Percentiles rank a stretch among this genome's conserved stretches.
Evolutionary conservation across 2,797 vertebrate species (phyloP).

Genomic region (Scolopax bukidnonensis): DNA sequence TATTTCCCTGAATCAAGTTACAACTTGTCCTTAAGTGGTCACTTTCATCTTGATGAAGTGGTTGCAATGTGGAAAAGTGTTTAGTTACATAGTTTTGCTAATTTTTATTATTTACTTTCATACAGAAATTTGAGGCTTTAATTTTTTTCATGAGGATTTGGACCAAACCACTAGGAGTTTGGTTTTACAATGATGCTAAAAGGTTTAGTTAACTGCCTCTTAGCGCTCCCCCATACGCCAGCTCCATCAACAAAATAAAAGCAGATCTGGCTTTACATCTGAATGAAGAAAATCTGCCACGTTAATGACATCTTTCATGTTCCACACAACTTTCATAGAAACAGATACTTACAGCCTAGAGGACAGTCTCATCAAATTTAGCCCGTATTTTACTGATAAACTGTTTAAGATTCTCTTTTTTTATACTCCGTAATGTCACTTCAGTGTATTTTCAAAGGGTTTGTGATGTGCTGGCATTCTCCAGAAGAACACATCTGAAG

Average conservation of each 20-base stretch:
- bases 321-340: not conserved
- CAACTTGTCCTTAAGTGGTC: not conserved
- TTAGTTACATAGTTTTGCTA: not conserved
- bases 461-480: not conserved
- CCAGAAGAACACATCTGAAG: not conserved
- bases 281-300: not conserved
- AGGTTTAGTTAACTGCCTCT: not conserved
- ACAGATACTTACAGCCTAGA: conserved; percentile 14
- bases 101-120: not conserved
- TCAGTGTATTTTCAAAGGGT: not conserved
- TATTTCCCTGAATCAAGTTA: not conserved
- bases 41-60: not conserved
- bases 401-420: conserved; percentile 32
- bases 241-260: not conserved
- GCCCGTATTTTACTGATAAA: conserved; percentile 1
- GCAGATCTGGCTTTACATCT: not conserved
- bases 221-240: not conserved
- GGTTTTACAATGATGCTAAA: not conserved
- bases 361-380: conserved; percentile 35
- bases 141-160: not conserved
- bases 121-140: not conserved
- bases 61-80: not conserved
- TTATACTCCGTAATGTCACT: not conserved
- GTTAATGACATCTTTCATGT: not conserved
- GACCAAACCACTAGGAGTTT: not conserved